Percentiles rank a stretch among this genome's conserved stretches.
Evolutionary conservation across 2,113 vertebrate genomes (phyloP).

Genomic region (Gambusia holbrooki): DNA sequence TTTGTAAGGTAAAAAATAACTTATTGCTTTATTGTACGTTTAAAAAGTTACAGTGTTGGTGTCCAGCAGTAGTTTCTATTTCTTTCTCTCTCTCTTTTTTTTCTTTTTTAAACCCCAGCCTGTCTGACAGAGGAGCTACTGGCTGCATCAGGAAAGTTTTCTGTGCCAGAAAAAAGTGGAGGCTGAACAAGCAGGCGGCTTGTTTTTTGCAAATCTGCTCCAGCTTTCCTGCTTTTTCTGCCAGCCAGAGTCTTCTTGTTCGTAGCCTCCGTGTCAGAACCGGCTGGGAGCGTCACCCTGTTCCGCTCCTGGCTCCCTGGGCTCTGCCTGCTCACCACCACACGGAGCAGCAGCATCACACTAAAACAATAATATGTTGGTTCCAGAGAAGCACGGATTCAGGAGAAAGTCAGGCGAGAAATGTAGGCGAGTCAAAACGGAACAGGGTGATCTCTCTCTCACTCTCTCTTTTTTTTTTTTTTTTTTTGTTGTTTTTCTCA

Average conservation of each 20-base stretch:
- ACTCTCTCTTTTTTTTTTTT: constrained; percentile 49
- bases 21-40: constrained; percentile 83
- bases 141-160: constrained; percentile 60
- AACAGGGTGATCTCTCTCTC: constrained; percentile 49
- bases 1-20: constrained; percentile 83
- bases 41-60: constrained; percentile 85
- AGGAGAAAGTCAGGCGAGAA: constrained; percentile 41
- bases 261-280: constrained; percentile 59
- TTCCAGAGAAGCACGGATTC: constrained; percentile 55
- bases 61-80: constrained; percentile 80
- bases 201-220: constrained; percentile 43
- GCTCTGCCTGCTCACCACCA: constrained; percentile 59
- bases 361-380: constrained; percentile 53
- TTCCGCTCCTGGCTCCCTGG: constrained; percentile 67
- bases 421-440: constrained; percentile 60
- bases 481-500: constrained; percentile 50
- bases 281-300: constrained; percentile 66
- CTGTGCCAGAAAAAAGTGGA: constrained; percentile 53
- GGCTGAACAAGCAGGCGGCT: constrained; percentile 61
- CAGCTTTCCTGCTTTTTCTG: constrained; percentile 28
- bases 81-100: neutral
- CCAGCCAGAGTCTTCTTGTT: constrained; percentile 60
- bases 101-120: constrained; percentile 44
- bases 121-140: constrained; percentile 67
- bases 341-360: constrained; percentile 64